Base-by-base conservation (phyloP, 2,113 vertebrate species). In the Emberiza fucata region DNA sequence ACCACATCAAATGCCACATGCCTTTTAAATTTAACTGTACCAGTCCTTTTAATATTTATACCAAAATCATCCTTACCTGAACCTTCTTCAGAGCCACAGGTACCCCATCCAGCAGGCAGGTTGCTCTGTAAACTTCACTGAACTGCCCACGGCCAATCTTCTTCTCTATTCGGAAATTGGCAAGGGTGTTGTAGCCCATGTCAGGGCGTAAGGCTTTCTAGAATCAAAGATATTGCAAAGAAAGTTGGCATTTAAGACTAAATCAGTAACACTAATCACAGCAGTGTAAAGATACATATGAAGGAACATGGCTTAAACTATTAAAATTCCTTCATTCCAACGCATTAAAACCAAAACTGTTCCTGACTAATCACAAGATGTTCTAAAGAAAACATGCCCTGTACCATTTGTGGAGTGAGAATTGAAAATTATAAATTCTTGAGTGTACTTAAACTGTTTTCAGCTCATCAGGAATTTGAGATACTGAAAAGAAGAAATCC, bases 91-190 rank as follows among this genome's bases (percentile, higher is more conserved):
- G 98, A 89, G 99, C 99, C 94, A 99, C 98, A 16, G 99, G 98
- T 3, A 99, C 99, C 94, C 99, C 98, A 97, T 99, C 98, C 94
- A 99, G 93, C 76, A 99, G 97, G 96, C 99, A 99, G 39, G 98
- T 97, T 21, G 99, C 99, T 97, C 99, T 98, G 94, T 99, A 99
- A 77, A 99, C 99, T 98, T 99, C 99, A 85, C 99, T 99, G 96
- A 99, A 99, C 92, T 99, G 99, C 86, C 99, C 99, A 65, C 99
- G 98, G 66, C 99, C 99, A 64, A 99, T 99, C 97, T 99, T 99
- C 94, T 99, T 99, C 96, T 99, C 99, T 92, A 99, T 99, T 92
- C 98, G 98, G 97, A 99, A 99, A 98, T 99, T 99, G 92, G 98
- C 98, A 93, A 99, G 97, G 0, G 98, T 99, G 78, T 99, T 99